Evolutionary conservation across 2,888 invertebrate genomes (phyloP).

Genomic region (Sympetrum striolatum): DNA sequence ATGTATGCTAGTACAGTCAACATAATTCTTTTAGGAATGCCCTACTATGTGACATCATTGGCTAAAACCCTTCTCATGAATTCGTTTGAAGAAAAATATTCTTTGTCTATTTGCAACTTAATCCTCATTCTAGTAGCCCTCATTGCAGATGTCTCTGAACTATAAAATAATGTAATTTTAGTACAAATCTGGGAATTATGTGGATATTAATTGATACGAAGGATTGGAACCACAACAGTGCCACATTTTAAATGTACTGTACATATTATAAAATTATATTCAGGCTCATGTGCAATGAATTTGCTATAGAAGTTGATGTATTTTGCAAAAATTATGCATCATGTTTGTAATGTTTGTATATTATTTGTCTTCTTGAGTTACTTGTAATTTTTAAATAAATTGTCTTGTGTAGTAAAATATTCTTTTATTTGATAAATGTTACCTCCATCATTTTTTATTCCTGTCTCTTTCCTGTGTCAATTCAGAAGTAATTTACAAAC

Average conservation of each 20-base stretch:
- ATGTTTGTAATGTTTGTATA: slow-evolving; percentile 24
- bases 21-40: neutral
- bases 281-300: neutral
- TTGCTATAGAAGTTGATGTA: neutral
- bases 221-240: neutral
- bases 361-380: neutral
- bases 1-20: neutral
- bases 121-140: neutral
- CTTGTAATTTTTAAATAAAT: slow-evolving; percentile 11
- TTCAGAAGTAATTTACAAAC: neutral
- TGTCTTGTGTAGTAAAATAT: neutral
- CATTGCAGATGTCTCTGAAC: neutral
- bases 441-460: neutral
- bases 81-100: neutral
- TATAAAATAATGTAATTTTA: neutral
- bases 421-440: neutral
- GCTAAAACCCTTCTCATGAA: neutral
- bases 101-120: neutral
- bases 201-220: neutral
- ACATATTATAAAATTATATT: neutral
- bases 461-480: neutral
- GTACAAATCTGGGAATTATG: neutral
- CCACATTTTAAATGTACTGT: neutral
- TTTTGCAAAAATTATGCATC: neutral
- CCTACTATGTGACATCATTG: neutral